Percentiles rank a stretch among this genome's conserved stretches.
Conservation (phyloP, 2,888 invertebrate species). For the Erannis defoliaria region DNA sequence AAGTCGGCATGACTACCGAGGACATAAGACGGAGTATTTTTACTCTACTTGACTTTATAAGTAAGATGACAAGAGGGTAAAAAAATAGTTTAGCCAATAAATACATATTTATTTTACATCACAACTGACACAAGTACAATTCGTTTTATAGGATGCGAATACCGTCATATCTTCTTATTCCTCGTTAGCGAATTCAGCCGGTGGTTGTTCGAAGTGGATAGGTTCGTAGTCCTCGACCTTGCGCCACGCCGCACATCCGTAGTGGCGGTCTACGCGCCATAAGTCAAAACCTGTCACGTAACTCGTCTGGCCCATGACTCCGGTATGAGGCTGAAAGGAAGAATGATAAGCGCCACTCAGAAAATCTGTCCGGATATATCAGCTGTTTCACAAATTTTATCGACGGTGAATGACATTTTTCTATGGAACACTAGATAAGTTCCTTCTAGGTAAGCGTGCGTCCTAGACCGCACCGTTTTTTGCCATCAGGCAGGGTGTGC, state of each 20-base stretch:
- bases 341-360: too few relatives aligned
- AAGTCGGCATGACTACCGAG: too few relatives aligned
- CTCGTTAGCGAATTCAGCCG: constrained; percentile 8
- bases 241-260: constrained; percentile 37
- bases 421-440: too few relatives aligned
- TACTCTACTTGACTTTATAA: too few relatives aligned
- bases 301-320: constrained; percentile 61
- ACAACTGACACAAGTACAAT: constrained; percentile 2
- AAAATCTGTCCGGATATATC: too few relatives aligned
- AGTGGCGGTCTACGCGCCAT: constrained; percentile 49
- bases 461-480: too few relatives aligned
- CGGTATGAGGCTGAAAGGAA: constrained; percentile 54
- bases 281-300: constrained; percentile 62
- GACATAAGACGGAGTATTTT: too few relatives aligned
- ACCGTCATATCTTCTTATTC: neutral
- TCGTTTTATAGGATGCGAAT: neutral
- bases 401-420: too few relatives aligned
- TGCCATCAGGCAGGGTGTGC: too few relatives aligned
- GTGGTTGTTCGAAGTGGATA: constrained; percentile 19
- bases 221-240: constrained; percentile 32
- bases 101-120: neutral
- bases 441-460: too few relatives aligned
- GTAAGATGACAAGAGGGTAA: too few relatives aligned
- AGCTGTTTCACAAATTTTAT: too few relatives aligned
- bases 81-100: neutral